phyloP scores from a whole-genome alignment of 2,113 vertebrate genomes.

The Vulpes lagopus region DNA sequence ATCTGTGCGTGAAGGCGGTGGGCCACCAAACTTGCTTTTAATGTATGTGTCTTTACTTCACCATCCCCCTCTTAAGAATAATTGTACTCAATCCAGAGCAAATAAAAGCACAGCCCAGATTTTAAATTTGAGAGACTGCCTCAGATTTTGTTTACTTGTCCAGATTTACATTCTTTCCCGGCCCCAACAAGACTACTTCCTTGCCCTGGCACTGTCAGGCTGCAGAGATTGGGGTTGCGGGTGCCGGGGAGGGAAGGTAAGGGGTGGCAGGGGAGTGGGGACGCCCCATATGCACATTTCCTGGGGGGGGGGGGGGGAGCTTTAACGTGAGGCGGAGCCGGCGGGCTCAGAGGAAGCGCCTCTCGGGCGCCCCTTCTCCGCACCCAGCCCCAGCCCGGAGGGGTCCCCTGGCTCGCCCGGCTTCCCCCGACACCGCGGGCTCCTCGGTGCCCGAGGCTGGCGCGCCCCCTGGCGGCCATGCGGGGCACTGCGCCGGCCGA shows the following conservation, averaged over 20 bases:
- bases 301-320: background rate
- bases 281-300: background rate
- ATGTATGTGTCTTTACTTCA: background rate
- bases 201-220: background rate
- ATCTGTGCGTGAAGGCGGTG: background rate
- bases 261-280: background rate
- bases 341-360: background rate
- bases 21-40: background rate
- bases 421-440: fast-evolving
- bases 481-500: background rate
- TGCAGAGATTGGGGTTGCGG: fast-evolving
- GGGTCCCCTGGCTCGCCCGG: fast-evolving
- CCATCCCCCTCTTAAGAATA: background rate
- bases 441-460: background rate
- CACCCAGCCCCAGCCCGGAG: background rate
- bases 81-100: background rate
- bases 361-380: fast-evolving
- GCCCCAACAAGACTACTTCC: background rate
- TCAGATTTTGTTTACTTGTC: slow-evolving; percentile 3
- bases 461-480: slow-evolving; percentile 54
- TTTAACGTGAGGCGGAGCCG: background rate
- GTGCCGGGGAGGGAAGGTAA: background rate
- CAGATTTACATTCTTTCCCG: background rate
- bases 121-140: background rate
- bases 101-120: background rate